Percentiles rank a stretch among this genome's conserved stretches.
Conservation (phyloP, 2,888 invertebrate species). For the Strigamia transsilvanica region DNA sequence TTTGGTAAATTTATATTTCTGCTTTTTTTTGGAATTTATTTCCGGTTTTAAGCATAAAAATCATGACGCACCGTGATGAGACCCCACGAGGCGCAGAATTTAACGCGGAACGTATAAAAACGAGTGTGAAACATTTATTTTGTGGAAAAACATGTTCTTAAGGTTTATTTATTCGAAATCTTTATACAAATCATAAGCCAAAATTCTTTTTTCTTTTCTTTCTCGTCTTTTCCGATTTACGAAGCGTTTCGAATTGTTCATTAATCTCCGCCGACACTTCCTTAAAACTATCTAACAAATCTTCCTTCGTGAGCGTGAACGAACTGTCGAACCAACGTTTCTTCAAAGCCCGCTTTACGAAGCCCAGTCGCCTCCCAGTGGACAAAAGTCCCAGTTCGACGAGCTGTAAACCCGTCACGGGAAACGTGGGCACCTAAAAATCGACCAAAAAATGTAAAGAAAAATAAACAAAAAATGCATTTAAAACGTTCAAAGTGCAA, state of each 20-base stretch:
- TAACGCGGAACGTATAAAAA: no score
- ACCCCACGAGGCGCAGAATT: no score
- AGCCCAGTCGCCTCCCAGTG: constrained; percentile 72
- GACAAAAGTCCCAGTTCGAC: constrained; percentile 67
- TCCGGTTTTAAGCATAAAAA: no score
- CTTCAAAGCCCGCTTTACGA: constrained; percentile 75
- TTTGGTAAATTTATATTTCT: no score
- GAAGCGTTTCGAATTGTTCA: background rate
- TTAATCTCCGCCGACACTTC: constrained; percentile 43
- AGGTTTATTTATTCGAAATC: background rate
- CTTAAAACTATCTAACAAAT: constrained; percentile 66
- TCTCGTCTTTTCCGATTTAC: background rate
- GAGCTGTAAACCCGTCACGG: constrained; percentile 78
- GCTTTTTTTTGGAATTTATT: no score
- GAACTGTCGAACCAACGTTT: constrained; percentile 82
- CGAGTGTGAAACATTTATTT: no score
- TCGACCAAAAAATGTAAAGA: background rate
- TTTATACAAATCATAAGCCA: background rate
- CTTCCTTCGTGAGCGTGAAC: constrained; percentile 74
- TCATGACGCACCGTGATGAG: no score
- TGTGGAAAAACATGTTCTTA: no score
- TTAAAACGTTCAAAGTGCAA: background rate
- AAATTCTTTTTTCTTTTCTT: no score
- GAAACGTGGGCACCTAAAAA: constrained; percentile 74
- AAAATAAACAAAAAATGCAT: no score